phyloP scores from a whole-genome alignment of 2,888 invertebrate species.

The Erebia epiphron region DNA sequence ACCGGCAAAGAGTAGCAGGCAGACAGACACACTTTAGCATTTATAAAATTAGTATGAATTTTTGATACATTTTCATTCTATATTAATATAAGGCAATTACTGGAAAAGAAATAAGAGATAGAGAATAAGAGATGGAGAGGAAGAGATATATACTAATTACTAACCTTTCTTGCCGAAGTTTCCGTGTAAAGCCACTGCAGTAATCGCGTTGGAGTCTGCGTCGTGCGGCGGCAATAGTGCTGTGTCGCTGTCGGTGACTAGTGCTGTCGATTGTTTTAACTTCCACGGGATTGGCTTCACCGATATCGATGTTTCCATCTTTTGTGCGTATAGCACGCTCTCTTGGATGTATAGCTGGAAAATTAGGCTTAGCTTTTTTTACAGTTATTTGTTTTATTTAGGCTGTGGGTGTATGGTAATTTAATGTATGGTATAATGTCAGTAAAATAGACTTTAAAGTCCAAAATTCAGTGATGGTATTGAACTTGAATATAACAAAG shows the following conservation, averaged over 20 bases:
- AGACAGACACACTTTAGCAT: neutral
- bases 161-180: constrained; percentile 87
- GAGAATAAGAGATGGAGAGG: no score
- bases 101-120: no score
- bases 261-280: constrained; percentile 84
- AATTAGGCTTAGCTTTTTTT: neutral
- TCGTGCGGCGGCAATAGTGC: constrained; percentile 60
- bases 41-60: neutral
- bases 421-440: no score
- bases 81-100: no score
- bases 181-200: constrained; percentile 88
- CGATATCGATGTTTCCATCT: constrained; percentile 58
- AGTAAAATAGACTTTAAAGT: no score
- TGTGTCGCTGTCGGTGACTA: constrained; percentile 66
- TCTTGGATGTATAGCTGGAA: constrained; percentile 88
- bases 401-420: no score
- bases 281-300: constrained; percentile 87
- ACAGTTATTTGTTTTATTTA: neutral
- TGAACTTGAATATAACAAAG: no score
- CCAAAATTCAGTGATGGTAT: no score
- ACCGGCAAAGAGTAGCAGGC: no score
- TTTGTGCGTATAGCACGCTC: constrained; percentile 58
- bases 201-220: constrained; percentile 81
- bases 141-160: constrained; percentile 25
- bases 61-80: no score